phyloP scores from a whole-genome alignment of 2,797 vertebrate genomes.

The Halcyon smyrnensis region DNA sequence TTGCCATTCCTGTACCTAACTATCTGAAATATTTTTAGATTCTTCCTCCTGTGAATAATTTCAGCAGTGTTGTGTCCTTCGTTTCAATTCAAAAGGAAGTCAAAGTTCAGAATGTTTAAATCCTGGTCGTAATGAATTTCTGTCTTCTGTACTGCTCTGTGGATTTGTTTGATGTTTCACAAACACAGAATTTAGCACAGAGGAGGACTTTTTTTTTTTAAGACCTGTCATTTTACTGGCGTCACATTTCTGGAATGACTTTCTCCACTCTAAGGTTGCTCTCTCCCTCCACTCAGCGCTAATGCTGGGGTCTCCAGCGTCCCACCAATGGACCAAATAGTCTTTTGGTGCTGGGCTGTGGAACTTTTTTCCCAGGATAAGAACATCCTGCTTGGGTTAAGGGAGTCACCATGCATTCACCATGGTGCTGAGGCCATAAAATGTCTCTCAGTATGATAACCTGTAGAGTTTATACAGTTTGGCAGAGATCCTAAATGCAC shows the following conservation, averaged over 20 bases:
- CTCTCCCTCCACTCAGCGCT: background rate
- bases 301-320: background rate
- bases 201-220: background rate
- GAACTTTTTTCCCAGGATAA: background rate
- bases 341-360: background rate
- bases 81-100: constrained; percentile 17
- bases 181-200: background rate
- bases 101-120: background rate
- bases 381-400: background rate
- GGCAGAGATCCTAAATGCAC: background rate
- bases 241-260: background rate
- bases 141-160: background rate
- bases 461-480: background rate
- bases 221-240: background rate
- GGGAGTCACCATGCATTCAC: background rate
- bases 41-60: constrained; percentile 14
- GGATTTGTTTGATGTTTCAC: background rate
- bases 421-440: background rate
- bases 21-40: constrained; percentile 26
- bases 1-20: background rate
- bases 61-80: background rate
- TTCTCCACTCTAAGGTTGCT: background rate
- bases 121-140: background rate
- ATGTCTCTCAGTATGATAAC: background rate
- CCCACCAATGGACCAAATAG: background rate